Evolutionary conservation across 2,113 vertebrate genomes (phyloP).

Genomic region (Emydura subglobosa): DNA sequence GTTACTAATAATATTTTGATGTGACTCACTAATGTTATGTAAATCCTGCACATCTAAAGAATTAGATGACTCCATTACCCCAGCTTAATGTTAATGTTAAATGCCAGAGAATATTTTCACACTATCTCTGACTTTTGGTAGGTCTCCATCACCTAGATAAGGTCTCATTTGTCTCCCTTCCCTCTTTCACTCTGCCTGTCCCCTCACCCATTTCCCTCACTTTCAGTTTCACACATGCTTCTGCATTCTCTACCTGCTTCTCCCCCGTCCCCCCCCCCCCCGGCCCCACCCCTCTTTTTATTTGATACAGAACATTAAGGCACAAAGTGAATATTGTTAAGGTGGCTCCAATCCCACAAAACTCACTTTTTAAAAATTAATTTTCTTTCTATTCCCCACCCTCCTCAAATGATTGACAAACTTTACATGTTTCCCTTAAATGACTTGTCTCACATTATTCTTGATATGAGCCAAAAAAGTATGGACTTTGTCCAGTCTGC

Average conservation of each 20-base stretch:
- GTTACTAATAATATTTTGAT: background rate
- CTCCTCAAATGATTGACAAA: background rate
- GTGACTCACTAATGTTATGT: background rate
- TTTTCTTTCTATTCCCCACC: background rate
- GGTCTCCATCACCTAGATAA: background rate
- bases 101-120: background rate
- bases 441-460: background rate
- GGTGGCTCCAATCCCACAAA: background rate
- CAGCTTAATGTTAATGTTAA: background rate
- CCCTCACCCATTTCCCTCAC: background rate
- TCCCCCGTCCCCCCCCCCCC: background rate
- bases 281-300: background rate
- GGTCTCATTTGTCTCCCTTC: background rate
- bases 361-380: background rate
- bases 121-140: background rate
- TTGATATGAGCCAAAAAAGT: too few species aligned
- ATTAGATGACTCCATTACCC: background rate
- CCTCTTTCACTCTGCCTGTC: background rate
- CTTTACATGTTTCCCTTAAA: background rate
- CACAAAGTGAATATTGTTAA: background rate
- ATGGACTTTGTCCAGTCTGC: background rate
- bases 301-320: background rate
- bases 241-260: too few species aligned
- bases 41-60: background rate
- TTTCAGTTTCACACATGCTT: background rate